Evolutionary conservation across 1,140 invertebrate genomes (phyloP).

Genomic region (Melipona quadrifasciata): DNA sequence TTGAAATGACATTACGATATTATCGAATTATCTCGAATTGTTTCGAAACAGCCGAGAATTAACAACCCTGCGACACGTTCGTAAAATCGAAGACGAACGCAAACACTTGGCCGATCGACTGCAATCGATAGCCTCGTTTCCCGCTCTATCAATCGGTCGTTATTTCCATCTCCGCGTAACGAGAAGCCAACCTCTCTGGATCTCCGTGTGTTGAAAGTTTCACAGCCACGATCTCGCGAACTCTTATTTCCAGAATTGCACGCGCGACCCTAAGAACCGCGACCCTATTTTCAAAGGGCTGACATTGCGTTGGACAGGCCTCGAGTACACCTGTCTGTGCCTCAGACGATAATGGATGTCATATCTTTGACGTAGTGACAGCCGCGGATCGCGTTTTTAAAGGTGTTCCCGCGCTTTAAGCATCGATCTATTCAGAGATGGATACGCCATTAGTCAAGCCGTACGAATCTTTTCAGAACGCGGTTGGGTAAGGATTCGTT

Average conservation of each 20-base stretch:
- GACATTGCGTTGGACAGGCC: constrained; percentile 15
- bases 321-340: constrained; percentile 14
- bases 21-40: too few relatives aligned
- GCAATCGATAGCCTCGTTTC: constrained; percentile 24
- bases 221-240: constrained; percentile 3
- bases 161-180: constrained; percentile 32
- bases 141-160: not conserved
- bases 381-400: constrained; percentile 4
- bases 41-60: too few relatives aligned
- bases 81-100: too few relatives aligned
- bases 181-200: not conserved
- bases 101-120: not conserved
- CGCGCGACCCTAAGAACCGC: not conserved
- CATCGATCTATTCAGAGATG: constrained; percentile 11
- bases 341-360: constrained; percentile 15
- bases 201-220: not conserved
- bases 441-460: constrained; percentile 21
- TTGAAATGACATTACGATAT: too few relatives aligned
- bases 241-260: constrained; percentile 37
- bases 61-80: too few relatives aligned
- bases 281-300: constrained; percentile 7
- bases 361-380: constrained; percentile 1
- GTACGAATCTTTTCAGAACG: not conserved
- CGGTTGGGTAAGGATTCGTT: not conserved
- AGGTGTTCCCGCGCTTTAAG: constrained; percentile 2